Base-by-base conservation (phyloP, 92 coral and sea anemone species). In the Siderastrea radians region DNA sequence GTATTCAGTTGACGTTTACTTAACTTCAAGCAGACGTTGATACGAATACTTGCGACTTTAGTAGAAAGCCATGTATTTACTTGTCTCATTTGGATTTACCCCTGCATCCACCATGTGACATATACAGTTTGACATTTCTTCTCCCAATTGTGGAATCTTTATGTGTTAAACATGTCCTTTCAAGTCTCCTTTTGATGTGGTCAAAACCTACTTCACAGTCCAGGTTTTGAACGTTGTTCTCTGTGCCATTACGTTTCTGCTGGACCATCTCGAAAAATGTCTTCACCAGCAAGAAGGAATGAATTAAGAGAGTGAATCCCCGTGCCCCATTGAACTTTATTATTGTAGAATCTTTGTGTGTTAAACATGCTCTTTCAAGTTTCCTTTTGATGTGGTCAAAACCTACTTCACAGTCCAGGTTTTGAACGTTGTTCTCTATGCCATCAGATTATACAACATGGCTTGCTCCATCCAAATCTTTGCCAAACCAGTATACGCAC, bases 401-500 rank as follows among this genome's bases (percentile, higher is more conserved):
- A n/a, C n/a, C n/a, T n/a, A n/a, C n/a, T n/a, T n/a, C n/a, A n/a
- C n/a, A n/a, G n/a, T n/a, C n/a, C n/a, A n/a, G n/a, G n/a, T n/a
- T n/a, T n/a, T n/a, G n/a, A n/a, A n/a, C n/a, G n/a, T n/a, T n/a
- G n/a, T n/a, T n/a, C n/a, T n/a, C n/a, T n/a, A n/a, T n/a, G n/a
- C n/a, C n/a, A n/a, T n/a, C 54, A 7, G 90, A 86, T 5, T 49
- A 46, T 19, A 86, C 72, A 2, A 86, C 63, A 12, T 49, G 51
- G n/a, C 44, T 50, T 17, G 6, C 7, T 46, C 90, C 86, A 49
- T 49, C n/a, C 79, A 58, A n/a, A 17, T 49, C 72, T 2, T 55
- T 15, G 3, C 90, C 90, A 67, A 86, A 45, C 84, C 90, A 58
- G 78, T 26, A 15, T 68, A 5, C 8, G 49, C 71, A 16, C 84